A percentile compares a stretch with the other conserved stretches of the same genome.
These are phyloP conservation scores for Furcula furcula DNA, from an alignment of 2,888 invertebrate genomes.

Conservation along the genomic window DNA sequence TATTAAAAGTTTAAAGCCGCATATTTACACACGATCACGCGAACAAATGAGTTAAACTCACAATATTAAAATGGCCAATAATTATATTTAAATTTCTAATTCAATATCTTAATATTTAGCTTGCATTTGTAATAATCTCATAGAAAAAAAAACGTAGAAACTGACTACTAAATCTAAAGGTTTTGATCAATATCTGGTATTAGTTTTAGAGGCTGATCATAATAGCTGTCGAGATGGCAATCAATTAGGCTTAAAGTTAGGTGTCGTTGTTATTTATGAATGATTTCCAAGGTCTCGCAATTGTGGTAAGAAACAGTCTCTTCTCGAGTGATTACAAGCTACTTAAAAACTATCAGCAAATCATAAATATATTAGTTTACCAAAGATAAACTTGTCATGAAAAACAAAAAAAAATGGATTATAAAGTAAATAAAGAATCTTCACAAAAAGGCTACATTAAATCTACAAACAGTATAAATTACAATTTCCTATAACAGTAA, in stretches of 20 bases:
- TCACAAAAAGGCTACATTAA: slow-evolving; percentile 50
- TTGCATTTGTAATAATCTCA: too few relatives aligned
- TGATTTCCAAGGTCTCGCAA: too few relatives aligned
- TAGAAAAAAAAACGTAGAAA: too few relatives aligned
- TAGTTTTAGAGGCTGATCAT: too few relatives aligned
- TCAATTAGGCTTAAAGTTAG: not conserved
- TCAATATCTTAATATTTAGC: too few relatives aligned
- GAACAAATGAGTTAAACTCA: too few relatives aligned
- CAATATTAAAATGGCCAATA: too few relatives aligned
- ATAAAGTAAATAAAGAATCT: slow-evolving; percentile 46
- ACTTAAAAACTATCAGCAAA: slow-evolving; percentile 29
- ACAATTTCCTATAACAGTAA: slow-evolving; percentile 57
- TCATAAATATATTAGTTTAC: slow-evolving; percentile 28
- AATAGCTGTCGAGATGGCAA: not conserved
- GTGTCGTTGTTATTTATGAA: slow-evolving; percentile 1
- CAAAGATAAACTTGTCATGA: slow-evolving; percentile 49
- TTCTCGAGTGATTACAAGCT: slow-evolving; percentile 38
- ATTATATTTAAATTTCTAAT: too few relatives aligned
- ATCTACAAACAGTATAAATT: slow-evolving; percentile 67
- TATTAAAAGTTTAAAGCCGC: too few relatives aligned
- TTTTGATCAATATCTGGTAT: too few relatives aligned
- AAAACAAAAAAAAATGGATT: slow-evolving; percentile 26
- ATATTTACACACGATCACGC: too few relatives aligned
- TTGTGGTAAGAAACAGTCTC: slow-evolving; percentile 41
- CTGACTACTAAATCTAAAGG: too few relatives aligned